Evolutionary conservation across 2,888 invertebrate species (phyloP).

Genomic region (Troides aeacus): DNA sequence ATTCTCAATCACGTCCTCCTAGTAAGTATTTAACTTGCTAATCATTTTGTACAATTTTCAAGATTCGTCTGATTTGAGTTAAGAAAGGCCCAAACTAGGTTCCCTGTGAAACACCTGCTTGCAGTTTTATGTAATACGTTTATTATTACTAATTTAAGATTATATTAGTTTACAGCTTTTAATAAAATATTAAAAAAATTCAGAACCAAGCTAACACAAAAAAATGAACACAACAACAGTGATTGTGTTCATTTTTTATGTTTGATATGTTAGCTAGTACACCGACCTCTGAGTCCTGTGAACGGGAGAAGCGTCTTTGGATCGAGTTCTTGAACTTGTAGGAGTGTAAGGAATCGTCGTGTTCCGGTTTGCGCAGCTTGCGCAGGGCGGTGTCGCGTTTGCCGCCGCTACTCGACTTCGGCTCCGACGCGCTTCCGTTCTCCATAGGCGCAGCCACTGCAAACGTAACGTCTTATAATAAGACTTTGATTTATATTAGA

Average conservation of each 20-base stretch:
- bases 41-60: too few species aligned
- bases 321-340: conserved; percentile 98
- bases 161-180: background rate
- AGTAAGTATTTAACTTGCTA: too few species aligned
- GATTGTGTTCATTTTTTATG: too few species aligned
- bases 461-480: background rate
- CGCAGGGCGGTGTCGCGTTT: conserved; percentile 59
- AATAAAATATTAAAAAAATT: background rate
- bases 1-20: too few species aligned
- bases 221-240: too few species aligned
- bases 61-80: too few species aligned
- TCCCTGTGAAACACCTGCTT: too few species aligned
- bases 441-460: conserved; percentile 2
- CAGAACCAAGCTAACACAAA: background rate
- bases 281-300: conserved; percentile 71
- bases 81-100: too few species aligned
- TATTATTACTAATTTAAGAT: background rate
- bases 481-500: background rate
- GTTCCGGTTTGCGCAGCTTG: conserved; percentile 66
- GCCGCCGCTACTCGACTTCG: conserved; percentile 47
- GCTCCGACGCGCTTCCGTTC: conserved; percentile 12
- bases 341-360: conserved; percentile 79
- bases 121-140: too few species aligned
- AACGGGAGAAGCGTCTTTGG: conserved; percentile 89
- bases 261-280: background rate